These are phyloP conservation scores for Sebastes kiyomatsui DNA, from an alignment of 2,797 vertebrate species.

Conservation along the genomic window DNA sequence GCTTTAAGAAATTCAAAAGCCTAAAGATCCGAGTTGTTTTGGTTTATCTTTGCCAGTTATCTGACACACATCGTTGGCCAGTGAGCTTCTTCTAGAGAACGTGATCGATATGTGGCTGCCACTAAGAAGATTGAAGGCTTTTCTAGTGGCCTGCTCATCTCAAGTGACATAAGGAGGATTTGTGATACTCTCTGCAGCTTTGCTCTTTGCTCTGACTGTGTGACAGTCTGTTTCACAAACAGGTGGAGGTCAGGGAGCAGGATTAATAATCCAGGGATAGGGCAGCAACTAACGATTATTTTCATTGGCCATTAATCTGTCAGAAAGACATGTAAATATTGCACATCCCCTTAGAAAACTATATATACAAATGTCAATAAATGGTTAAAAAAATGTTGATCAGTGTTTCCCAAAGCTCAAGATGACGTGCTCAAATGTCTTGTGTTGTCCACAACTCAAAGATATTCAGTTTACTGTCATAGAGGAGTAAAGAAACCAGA, in stretches of 20 bases:
- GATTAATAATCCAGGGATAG: not conserved
- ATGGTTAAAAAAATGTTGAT: too few species aligned
- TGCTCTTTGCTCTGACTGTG: conserved; percentile 40
- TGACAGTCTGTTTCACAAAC: conserved; percentile 34
- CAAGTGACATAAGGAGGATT: conserved; percentile 77
- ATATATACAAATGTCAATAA: too few species aligned
- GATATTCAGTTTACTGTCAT: too few species aligned
- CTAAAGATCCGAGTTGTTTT: not conserved
- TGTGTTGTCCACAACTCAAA: too few species aligned
- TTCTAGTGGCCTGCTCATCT: conserved; percentile 61
- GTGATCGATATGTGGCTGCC: conserved; percentile 32
- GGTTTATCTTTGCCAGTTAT: not conserved
- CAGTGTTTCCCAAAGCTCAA: too few species aligned
- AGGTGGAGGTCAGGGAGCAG: not conserved
- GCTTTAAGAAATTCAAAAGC: not conserved
- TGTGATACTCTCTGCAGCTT: conserved; percentile 39
- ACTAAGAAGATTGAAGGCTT: conserved; percentile 79
- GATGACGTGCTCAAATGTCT: too few species aligned
- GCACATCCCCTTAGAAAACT: too few species aligned
- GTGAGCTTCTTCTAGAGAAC: conserved; percentile 4
- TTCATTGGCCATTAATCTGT: too few species aligned
- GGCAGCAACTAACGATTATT: too few species aligned
- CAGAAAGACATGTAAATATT: too few species aligned
- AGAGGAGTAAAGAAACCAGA: too few species aligned
- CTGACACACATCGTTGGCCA: not conserved